Conservation (phyloP, 2,113 vertebrate species). For the Gasterosteus aculeatus region DNA sequence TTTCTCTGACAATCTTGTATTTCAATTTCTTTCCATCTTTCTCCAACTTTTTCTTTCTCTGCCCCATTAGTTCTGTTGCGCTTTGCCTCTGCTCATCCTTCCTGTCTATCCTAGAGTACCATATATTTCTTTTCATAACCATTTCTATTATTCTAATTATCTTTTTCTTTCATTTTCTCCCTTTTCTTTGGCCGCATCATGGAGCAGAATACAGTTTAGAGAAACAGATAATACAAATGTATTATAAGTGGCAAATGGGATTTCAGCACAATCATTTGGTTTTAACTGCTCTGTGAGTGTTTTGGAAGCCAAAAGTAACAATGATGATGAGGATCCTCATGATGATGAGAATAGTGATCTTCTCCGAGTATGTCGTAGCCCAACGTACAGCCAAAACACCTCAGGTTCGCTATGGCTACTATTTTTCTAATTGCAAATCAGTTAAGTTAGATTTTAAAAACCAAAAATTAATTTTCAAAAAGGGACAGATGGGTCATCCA, state of each 20-base stretch:
- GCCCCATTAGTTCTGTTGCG: conserved; percentile 1
- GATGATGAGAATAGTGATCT: conserved; percentile 17
- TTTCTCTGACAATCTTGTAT: conserved; percentile 19
- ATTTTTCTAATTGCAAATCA: conserved; percentile 1
- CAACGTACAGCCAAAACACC: neutral
- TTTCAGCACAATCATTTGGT: conserved; percentile 23
- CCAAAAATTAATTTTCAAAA: neutral
- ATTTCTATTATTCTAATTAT: conserved; percentile 29
- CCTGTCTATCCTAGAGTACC: conserved; percentile 13
- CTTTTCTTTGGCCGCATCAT: conserved; percentile 25
- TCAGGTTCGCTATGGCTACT: neutral
- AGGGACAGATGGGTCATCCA: neutral
- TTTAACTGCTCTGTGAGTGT: conserved; percentile 19
- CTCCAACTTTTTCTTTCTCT: neutral
- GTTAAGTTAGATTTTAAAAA: neutral
- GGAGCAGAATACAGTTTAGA: conserved; percentile 58
- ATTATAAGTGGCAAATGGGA: conserved; percentile 49
- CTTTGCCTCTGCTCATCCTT: neutral
- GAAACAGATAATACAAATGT: conserved; percentile 40
- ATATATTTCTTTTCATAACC: conserved; percentile 8
- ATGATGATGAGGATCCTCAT: conserved; percentile 12
- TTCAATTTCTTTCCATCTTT: conserved; percentile 17
- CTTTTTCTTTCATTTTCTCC: conserved; percentile 30
- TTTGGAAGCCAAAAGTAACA: conserved; percentile 19
- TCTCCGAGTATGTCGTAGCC: conserved; percentile 3